Evolutionary conservation across 1,140 invertebrate genomes (phyloP), one percentile per base, ranked within the genome.

Genomic region (Coptotermes formosanus): DNA sequence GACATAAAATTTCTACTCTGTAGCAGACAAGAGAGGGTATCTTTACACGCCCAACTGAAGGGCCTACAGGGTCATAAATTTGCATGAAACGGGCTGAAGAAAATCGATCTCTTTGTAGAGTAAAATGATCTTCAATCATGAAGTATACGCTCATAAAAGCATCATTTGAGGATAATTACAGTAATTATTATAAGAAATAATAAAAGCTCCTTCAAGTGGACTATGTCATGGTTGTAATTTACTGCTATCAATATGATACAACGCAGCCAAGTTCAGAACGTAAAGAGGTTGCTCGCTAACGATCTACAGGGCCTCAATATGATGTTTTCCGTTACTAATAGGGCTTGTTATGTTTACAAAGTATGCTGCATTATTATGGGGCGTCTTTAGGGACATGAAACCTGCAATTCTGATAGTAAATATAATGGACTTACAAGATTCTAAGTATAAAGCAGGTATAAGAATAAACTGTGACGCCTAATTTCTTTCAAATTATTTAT

Each of bases 41-140:
- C 3, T 16, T 12, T 48, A 48, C 11, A 12, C 2, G 38, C 38
- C 38, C 38, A 38, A 38, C 38, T 38, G 2, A 38, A 38, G 11
- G 45, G 45, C 52, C 19, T 16, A 75, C 25, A 30, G 30, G 16
- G 59, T 30, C 3, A 75, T 30, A 75, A 75, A 75, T 75, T 75
- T 75, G 64, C 64, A 75, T 75, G 25, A 75, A 75, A 75, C n/a
- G 64, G 64, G 64, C 64, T 75, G 64, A 75, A 75, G 64, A 75
- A 75, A 75, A 30, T 30, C 64, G 64, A 75, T 30, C 25, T 75
- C n/a, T 16, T 64, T 19, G 4, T 75, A 25, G 3, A 75, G 64
- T 30, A 30, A 75, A 75, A 75, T 75, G 64, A 75, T 75, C 64
- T 75, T 75, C 64, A 75, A 30, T 75, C 64, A 75, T 75, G 64